Conservation (phyloP, 2,888 invertebrate species). For the Chelonus formosanus region DNA sequence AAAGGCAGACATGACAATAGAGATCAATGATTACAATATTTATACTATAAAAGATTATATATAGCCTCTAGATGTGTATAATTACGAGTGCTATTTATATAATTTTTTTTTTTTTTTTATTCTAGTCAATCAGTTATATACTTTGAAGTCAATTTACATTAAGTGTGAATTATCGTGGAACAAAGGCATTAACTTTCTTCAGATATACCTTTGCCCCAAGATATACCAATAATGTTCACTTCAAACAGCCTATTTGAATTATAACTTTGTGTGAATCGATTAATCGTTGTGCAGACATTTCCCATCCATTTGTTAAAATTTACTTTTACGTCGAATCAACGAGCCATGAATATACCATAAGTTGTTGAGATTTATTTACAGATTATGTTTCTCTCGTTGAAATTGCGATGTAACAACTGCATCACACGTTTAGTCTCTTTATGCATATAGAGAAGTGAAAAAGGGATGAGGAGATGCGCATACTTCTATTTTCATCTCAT, state of each 20-base stretch:
- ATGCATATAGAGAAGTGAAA: neutral
- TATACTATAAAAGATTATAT: no score
- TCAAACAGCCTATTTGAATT: slow-evolving; percentile 26
- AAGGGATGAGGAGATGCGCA: slow-evolving; percentile 13
- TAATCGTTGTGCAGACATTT: slow-evolving; percentile 22
- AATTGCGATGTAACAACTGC: slow-evolving; percentile 33
- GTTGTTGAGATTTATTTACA: slow-evolving; percentile 27
- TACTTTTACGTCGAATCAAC: slow-evolving; percentile 24
- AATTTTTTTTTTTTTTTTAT: neutral
- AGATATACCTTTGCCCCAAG: slow-evolving; percentile 13
- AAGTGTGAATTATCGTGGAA: slow-evolving; percentile 25
- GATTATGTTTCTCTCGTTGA: slow-evolving; percentile 35
- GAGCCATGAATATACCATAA: slow-evolving; percentile 20
- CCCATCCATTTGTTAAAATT: slow-evolving; percentile 21
- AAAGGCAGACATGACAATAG: no score
- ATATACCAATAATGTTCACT: slow-evolving; percentile 8
- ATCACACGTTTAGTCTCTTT: slow-evolving; percentile 20
- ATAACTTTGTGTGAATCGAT: slow-evolving; percentile 22
- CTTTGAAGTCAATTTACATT: slow-evolving; percentile 11
- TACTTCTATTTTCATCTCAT: slow-evolving; percentile 40
- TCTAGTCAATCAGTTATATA: neutral
- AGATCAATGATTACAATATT: no score
- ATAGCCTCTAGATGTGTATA: no score
- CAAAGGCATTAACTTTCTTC: slow-evolving; percentile 30
- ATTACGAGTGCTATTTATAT: no score